A percentile compares a stretch with the other conserved stretches of the same genome.
Conservation (phyloP, 2,113 vertebrate species). For the Gnathonemus echidnorhynchus region DNA sequence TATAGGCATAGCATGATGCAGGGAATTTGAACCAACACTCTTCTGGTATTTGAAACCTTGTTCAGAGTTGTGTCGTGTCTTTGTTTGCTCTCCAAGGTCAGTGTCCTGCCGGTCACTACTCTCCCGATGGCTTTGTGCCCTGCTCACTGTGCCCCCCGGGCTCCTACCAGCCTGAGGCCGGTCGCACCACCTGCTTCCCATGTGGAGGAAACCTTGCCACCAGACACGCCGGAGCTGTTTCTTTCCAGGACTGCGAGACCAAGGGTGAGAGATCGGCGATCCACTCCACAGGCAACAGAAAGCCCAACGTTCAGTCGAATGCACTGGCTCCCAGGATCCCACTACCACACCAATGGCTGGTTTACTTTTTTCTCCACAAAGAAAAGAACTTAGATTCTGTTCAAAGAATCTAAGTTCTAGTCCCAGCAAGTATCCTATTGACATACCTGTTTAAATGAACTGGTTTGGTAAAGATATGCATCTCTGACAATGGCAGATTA, state of each 20-base stretch:
- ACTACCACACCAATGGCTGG: background rate
- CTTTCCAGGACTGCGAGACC: slow-evolving; percentile 91
- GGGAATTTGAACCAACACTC: background rate
- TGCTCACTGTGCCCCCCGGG: slow-evolving; percentile 77
- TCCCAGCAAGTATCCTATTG: background rate
- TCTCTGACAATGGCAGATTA: background rate
- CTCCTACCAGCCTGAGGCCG: slow-evolving; percentile 80
- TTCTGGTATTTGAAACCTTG: background rate
- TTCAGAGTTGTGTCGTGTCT: background rate
- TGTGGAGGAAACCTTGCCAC: slow-evolving; percentile 85
- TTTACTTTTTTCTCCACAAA: background rate
- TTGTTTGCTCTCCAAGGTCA: slow-evolving; percentile 62
- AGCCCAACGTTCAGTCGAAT: background rate
- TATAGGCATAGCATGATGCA: background rate
- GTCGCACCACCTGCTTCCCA: slow-evolving; percentile 79
- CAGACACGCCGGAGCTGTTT: slow-evolving; percentile 61
- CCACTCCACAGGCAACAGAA: background rate
- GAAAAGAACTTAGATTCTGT: background rate
- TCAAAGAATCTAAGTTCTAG: background rate
- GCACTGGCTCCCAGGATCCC: background rate
- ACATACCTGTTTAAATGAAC: background rate
- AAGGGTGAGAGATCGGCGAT: slow-evolving; percentile 67
- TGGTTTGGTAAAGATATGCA: background rate
- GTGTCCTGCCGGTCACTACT: slow-evolving; percentile 81
- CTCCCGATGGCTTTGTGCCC: slow-evolving; percentile 79